Evolutionary conservation across 1,140 invertebrate genomes (phyloP).

Genomic region (Popillia japonica): DNA sequence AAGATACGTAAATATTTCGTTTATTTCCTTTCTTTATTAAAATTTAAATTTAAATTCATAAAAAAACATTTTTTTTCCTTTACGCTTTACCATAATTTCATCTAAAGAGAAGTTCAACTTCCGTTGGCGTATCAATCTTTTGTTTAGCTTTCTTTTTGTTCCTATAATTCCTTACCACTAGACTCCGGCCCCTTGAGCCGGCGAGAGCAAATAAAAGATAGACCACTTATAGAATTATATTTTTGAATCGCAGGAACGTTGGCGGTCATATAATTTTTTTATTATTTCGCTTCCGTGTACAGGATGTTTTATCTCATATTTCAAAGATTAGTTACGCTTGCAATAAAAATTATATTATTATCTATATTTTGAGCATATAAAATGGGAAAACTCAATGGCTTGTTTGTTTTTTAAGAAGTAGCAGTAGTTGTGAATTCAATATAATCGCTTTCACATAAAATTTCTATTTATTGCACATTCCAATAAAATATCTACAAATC

Average conservation of each 20-base stretch:
- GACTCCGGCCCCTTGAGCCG: conserved; percentile 14
- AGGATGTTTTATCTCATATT: too few relatives aligned
- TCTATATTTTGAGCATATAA: too few relatives aligned
- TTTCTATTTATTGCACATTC: too few relatives aligned
- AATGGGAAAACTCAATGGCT: too few relatives aligned
- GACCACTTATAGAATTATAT: conserved; percentile 22
- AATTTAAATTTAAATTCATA: conserved; percentile 29
- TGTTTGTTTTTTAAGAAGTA: too few relatives aligned
- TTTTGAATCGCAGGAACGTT: conserved; percentile 17
- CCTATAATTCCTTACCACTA: conserved; percentile 18
- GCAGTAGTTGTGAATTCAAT: too few relatives aligned
- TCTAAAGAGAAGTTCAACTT: conserved; percentile 28
- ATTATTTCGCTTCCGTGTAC: too few relatives aligned
- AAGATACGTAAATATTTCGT: not conserved
- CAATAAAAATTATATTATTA: too few relatives aligned
- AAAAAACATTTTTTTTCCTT: not conserved
- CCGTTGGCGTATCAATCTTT: conserved; percentile 24
- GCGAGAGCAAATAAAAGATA: conserved; percentile 33
- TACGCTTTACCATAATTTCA: not conserved
- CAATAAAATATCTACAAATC: too few relatives aligned
- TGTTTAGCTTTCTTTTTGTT: not conserved
- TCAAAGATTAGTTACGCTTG: too few relatives aligned
- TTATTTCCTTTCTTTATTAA: conserved; percentile 11
- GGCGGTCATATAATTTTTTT: not conserved
- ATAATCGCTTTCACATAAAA: too few relatives aligned